Conservation (phyloP, 1,140 invertebrate genomes). For the Coelopa frigida region DNA sequence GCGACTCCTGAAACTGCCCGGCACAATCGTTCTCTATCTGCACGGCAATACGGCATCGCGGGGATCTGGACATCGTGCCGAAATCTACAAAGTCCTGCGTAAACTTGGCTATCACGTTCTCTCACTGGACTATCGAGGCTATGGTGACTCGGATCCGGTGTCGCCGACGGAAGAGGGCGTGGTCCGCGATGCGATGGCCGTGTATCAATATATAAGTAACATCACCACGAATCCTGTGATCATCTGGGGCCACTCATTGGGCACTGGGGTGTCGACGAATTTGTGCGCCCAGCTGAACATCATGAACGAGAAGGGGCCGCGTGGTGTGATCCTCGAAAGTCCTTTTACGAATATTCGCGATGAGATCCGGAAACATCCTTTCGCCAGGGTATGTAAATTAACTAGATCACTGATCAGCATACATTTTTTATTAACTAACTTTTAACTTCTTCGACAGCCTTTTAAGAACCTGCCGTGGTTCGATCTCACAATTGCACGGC, state of each 20-base stretch:
- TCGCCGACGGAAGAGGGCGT: slow-evolving; percentile 72
- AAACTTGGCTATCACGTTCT: slow-evolving; percentile 78
- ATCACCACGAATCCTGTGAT: slow-evolving; percentile 55
- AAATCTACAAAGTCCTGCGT: slow-evolving; percentile 77
- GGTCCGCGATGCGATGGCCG: slow-evolving; percentile 68
- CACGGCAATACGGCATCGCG: slow-evolving; percentile 88
- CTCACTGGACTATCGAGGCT: slow-evolving; percentile 88
- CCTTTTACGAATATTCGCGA: slow-evolving; percentile 84
- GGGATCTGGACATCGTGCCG: slow-evolving; percentile 67
- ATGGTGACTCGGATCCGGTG: slow-evolving; percentile 74
- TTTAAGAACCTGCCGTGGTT: slow-evolving; percentile 60
- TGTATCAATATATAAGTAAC: slow-evolving; percentile 72
- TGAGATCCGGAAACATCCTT: slow-evolving; percentile 73
- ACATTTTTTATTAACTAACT: slow-evolving; percentile 1
- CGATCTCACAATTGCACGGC: slow-evolving; percentile 60
- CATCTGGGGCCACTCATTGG: slow-evolving; percentile 88
- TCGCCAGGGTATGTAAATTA: slow-evolving; percentile 53
- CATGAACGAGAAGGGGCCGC: slow-evolving; percentile 50
- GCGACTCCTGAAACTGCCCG: slow-evolving; percentile 24
- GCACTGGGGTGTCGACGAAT: slow-evolving; percentile 58
- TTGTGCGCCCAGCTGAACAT: slow-evolving; percentile 51
- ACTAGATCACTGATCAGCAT: neutral
- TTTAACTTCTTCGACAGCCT: slow-evolving; percentile 23
- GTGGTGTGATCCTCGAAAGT: slow-evolving; percentile 73
- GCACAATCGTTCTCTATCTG: slow-evolving; percentile 65